Evolutionary conservation across 2,888 invertebrate species (phyloP), one percentile per base, ranked within the genome.

Genomic region (Agrochola litura): DNA sequence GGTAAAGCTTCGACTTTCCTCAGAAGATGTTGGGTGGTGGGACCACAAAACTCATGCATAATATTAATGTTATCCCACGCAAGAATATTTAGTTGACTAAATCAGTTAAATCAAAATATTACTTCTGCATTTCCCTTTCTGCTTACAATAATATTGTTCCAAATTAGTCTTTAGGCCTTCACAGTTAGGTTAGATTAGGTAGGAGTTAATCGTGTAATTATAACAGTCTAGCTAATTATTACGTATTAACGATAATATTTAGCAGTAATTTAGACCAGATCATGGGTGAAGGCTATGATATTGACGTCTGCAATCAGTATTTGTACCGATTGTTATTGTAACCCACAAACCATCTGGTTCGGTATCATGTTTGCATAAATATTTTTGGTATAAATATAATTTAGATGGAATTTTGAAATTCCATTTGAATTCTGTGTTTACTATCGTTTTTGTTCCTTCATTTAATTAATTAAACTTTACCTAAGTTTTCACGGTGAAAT

Each of bases 281-380:
- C 90, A 91, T 68, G 84, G 91, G 91, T 92, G 90, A 91, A 91
- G 90, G 90, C 61, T 79, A 2, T 52, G 73, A 81, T 84, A 67
- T 69, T 72, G 46, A 19, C 10, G 68, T 61, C 49, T 63, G 64
- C 43, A 70, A 83, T 82, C 78, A 80, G 58, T 73, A 73, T 64
- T 73, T 61, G 68, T 76, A 54, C 30, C 49, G 66, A 68, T 66
- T 79, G 64, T 76, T 85, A 66, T 85, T 75, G 43, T 81, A 54
- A 86, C 83, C 84, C n/a, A 77, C 22, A 65, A 69, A 75, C n/a
- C 66, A 69, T 79, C 61, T 73, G 72, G 37, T 64, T 61, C 6
- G 63, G 37, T 85, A 71, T 81, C 71, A 76, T 69, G 37, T 74
- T 78, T 66, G 65, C 41, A 54, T 69, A 65, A 74, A 72, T 79